These are phyloP conservation scores for Diploptera punctata DNA, from an alignment of 2,888 invertebrate genomes.

Conservation along the genomic window DNA sequence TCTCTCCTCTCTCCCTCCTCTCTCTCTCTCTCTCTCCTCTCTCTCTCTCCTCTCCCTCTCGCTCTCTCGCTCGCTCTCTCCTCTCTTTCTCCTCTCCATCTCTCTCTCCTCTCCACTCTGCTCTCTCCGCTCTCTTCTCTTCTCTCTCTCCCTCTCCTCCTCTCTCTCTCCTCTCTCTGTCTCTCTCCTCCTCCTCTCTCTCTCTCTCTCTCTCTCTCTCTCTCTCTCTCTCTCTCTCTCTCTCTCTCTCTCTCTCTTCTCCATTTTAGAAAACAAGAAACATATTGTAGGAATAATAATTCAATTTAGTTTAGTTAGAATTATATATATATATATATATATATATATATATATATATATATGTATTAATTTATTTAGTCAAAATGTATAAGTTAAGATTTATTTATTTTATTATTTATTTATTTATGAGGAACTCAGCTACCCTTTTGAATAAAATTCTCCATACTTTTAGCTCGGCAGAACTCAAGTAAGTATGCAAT, in stretches of 20 bases:
- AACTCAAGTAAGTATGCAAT: too few relatives aligned
- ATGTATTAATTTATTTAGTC: too few relatives aligned
- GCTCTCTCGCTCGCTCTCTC: background rate
- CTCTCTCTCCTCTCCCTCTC: background rate
- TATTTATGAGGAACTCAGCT: too few relatives aligned
- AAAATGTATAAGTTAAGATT: too few relatives aligned
- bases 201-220: background rate
- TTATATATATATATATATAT: too few relatives aligned
- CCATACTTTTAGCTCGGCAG: too few relatives aligned
- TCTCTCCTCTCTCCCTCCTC: background rate
- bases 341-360: too few relatives aligned
- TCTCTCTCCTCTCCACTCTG: background rate
- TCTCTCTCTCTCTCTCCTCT: background rate
- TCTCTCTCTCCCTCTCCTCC: background rate
- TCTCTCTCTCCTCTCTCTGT: background rate
- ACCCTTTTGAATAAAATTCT: too few relatives aligned
- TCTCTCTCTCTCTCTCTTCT: background rate
- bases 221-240: background rate
- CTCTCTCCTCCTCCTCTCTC: background rate
- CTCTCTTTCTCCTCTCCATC: background rate
- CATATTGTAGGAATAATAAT: too few relatives aligned
- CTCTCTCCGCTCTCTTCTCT: background rate
- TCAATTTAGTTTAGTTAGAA: too few relatives aligned
- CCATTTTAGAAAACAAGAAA: too few relatives aligned
- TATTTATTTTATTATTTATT: too few relatives aligned